Conservation (phyloP, 2,113 vertebrate genomes). For the Psittacara wagleri region DNA sequence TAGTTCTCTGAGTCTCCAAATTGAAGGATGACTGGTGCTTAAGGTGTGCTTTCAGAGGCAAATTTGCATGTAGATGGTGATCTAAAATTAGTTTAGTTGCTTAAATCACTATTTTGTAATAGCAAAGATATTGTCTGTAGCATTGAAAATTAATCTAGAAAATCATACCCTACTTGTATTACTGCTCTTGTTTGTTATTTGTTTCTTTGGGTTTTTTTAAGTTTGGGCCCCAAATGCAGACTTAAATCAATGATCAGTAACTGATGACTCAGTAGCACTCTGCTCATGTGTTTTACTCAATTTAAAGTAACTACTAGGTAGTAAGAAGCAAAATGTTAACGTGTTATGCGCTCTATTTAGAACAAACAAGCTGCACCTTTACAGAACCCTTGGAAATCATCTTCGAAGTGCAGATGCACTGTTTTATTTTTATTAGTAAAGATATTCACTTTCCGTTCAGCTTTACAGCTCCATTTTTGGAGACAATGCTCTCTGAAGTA, state of each 20-base stretch:
- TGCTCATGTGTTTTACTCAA: not conserved
- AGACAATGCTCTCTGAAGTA: not conserved
- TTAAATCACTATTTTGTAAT: constrained; percentile 40
- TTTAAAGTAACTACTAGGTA: not conserved
- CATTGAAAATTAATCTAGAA: not conserved
- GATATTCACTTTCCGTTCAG: not conserved
- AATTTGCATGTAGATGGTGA: not conserved
- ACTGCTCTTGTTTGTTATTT: not conserved
- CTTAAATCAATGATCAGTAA: not conserved
- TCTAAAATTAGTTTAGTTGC: constrained; percentile 55
- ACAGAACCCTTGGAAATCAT: not conserved
- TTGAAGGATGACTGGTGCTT: not conserved
- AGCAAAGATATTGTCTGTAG: not conserved
- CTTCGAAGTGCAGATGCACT: not conserved
- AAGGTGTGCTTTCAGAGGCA: constrained; percentile 6
- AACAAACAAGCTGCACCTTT: not conserved
- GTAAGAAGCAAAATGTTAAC: not conserved
- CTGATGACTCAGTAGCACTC: not conserved
- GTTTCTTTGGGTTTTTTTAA: not conserved
- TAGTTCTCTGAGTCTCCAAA: not conserved
- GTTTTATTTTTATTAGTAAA: not conserved
- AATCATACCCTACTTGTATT: not conserved
- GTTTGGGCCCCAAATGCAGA: not conserved
- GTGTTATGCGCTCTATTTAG: not conserved
- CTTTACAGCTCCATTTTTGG: not conserved